These are phyloP conservation scores for Ceriagrion tenellum DNA, from an alignment of 2,888 invertebrate genomes.

Conservation along the genomic window DNA sequence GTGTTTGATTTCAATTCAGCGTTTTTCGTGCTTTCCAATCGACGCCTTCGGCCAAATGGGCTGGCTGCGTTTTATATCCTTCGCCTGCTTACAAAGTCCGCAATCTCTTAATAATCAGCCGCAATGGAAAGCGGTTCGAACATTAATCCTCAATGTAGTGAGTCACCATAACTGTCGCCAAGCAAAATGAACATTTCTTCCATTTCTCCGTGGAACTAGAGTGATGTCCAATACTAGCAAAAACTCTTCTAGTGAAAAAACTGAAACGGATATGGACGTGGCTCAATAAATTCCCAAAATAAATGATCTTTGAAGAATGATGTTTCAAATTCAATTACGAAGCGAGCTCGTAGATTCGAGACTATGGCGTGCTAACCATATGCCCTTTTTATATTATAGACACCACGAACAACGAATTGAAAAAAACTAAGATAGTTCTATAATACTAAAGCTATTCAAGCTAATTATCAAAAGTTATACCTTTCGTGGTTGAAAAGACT, in stretches of 20 bases:
- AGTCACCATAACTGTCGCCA: not conserved
- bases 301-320: not conserved
- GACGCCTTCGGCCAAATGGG: not conserved
- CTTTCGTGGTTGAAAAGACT: too few species aligned
- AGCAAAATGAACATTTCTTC: not conserved
- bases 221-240: not conserved
- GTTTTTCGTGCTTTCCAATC: not conserved
- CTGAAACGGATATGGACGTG: not conserved
- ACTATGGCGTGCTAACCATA: not conserved
- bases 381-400: too few species aligned
- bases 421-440: too few species aligned
- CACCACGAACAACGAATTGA: too few species aligned
- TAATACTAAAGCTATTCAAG: too few species aligned
- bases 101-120: not conserved
- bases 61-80: not conserved
- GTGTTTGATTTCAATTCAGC: not conserved
- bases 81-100: not conserved
- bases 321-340: not conserved
- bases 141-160: not conserved
- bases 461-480: too few species aligned
- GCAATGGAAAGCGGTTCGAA: not conserved
- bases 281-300: not conserved
- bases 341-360: not conserved
- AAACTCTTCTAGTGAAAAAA: not conserved
- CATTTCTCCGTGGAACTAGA: not conserved